Evolutionary conservation across 2,113 vertebrate species (phyloP).

Genomic region (Oriolus oriolus): DNA sequence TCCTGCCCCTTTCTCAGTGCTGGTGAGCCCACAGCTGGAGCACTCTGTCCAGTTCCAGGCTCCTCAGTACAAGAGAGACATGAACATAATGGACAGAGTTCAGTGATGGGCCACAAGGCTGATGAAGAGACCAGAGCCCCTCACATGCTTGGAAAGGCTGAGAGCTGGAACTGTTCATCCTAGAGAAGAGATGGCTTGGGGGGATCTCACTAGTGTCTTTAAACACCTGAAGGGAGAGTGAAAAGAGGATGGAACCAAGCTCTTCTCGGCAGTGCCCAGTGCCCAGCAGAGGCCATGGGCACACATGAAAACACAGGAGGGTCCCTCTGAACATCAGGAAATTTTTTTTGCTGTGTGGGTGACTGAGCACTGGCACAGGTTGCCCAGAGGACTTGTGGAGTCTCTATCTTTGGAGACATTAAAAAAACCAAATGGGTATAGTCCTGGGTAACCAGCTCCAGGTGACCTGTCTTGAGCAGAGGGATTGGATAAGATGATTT

Average conservation of each 20-base stretch:
- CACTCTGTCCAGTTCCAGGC: neutral
- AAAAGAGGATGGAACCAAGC: neutral
- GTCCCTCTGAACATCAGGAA: neutral
- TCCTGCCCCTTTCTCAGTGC: neutral
- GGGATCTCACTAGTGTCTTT: neutral
- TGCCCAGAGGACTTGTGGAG: neutral
- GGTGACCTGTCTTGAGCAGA: neutral
- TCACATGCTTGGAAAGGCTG: neutral
- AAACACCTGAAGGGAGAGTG: neutral
- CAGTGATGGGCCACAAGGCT: neutral
- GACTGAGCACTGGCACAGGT: neutral
- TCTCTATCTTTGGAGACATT: neutral
- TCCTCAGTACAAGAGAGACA: neutral
- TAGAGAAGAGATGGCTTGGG: neutral
- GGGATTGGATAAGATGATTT: neutral
- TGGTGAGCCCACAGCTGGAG: neutral
- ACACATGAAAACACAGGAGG: neutral
- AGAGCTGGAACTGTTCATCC: neutral
- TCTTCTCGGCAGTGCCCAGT: neutral
- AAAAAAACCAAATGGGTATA: neutral
- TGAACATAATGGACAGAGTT: neutral
- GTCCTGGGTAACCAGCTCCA: neutral
- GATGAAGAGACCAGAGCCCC: neutral
- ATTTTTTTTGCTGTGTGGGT: neutral
- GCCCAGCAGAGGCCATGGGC: neutral